Evolutionary conservation across 2,888 invertebrate species (phyloP).

Genomic region (Drosophila kuntzei): DNA sequence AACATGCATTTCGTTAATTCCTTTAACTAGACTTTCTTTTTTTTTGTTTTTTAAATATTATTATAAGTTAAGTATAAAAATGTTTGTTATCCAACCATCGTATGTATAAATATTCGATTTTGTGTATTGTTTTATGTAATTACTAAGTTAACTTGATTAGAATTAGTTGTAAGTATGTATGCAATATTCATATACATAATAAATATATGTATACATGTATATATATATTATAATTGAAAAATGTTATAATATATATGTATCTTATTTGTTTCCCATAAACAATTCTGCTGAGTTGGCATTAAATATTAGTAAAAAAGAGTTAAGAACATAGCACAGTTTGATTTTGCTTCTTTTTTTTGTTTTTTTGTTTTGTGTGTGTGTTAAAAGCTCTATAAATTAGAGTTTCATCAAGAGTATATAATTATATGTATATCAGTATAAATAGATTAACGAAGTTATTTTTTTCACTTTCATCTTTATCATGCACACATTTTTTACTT

Average conservation of each 20-base stretch:
- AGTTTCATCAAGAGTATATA: constrained; percentile 44
- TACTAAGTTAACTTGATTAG: constrained; percentile 62
- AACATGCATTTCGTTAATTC: constrained; percentile 60
- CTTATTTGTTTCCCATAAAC: constrained; percentile 46
- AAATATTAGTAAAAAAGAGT: constrained; percentile 54
- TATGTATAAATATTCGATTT: constrained; percentile 59
- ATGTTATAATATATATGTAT: constrained; percentile 37
- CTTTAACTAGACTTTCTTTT: constrained; percentile 44
- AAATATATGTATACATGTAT: constrained; percentile 30
- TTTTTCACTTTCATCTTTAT: neutral
- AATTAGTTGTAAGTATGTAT: constrained; percentile 54
- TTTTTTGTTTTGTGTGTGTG: constrained; percentile 10
- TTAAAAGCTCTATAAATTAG: constrained; percentile 51
- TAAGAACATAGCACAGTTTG: constrained; percentile 60
- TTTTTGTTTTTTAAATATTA: constrained; percentile 3
- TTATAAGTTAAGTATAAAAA: constrained; percentile 59
- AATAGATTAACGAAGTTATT: constrained; percentile 37
- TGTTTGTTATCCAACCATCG: constrained; percentile 49
- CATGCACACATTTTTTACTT: constrained; percentile 43
- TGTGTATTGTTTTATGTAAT: constrained; percentile 35
- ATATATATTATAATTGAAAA: constrained; percentile 48
- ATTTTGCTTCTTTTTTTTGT: constrained; percentile 12
- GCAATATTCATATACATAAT: constrained; percentile 50
- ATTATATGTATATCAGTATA: constrained; percentile 40
- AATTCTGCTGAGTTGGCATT: constrained; percentile 40